Evolutionary conservation across 2,113 vertebrate species (phyloP).

Genomic region (Neogobius melanostomus): DNA sequence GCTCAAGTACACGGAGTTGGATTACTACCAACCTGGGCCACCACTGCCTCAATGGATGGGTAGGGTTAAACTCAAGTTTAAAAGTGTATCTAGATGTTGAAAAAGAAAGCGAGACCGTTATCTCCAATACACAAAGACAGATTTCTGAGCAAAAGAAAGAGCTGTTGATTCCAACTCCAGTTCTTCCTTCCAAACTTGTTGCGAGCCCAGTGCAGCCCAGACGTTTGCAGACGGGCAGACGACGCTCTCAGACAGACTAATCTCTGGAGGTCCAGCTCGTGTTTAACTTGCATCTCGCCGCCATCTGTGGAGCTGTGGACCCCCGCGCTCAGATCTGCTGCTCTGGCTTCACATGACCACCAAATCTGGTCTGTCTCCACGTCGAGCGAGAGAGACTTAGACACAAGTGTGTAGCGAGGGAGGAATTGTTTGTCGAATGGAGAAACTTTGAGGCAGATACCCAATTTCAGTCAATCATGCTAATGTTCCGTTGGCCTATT

Average conservation of each 20-base stretch:
- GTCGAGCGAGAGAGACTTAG: too few species aligned
- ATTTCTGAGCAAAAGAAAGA: too few species aligned
- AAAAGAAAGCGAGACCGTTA: background rate
- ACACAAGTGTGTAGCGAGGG: too few species aligned
- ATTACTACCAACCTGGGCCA: too few species aligned
- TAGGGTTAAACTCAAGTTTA: too few species aligned
- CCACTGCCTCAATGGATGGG: too few species aligned
- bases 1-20: too few species aligned
- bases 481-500: too few species aligned
- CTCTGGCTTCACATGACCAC: slow-evolving; percentile 40
- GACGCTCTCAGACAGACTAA: slow-evolving; percentile 39
- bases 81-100: background rate
- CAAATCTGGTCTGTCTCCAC: background rate
- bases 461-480: too few species aligned
- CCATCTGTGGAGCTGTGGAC: slow-evolving; percentile 61
- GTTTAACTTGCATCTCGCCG: slow-evolving; percentile 53
- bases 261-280: slow-evolving; percentile 53
- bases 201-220: background rate
- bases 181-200: background rate
- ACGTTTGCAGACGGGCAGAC: slow-evolving; percentile 3
- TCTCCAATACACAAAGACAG: background rate
- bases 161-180: too few species aligned
- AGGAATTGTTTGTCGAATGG: too few species aligned
- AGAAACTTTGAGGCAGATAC: too few species aligned
- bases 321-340: slow-evolving; percentile 39